Percentiles rank a stretch among this genome's conserved stretches.
Evolutionary conservation across 2,113 vertebrate genomes (phyloP).

Genomic region (Rafetus swinhoei): DNA sequence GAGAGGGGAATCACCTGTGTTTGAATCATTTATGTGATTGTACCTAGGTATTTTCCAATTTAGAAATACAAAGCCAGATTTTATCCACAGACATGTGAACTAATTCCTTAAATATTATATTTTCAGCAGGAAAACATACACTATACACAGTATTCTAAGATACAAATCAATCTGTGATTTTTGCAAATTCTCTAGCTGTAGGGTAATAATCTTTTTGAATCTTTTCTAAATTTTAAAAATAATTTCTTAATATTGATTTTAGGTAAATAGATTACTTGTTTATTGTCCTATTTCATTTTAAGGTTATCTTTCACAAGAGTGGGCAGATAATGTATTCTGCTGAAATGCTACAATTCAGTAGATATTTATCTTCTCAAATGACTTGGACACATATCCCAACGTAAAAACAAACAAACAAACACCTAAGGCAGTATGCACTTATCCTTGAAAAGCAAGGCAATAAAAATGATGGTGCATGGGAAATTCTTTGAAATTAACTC

Average conservation of each 20-base stretch:
- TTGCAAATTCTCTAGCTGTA: background rate
- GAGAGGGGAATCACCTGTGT: background rate
- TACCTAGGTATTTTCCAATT: background rate
- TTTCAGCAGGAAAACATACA: background rate
- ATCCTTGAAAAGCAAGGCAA: background rate
- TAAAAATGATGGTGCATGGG: background rate
- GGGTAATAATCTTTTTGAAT: background rate
- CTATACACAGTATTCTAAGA: background rate
- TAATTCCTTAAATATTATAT: background rate
- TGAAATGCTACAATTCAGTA: background rate
- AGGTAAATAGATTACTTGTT: background rate
- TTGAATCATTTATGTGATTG: background rate
- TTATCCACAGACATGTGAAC: background rate
- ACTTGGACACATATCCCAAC: background rate
- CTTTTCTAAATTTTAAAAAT: background rate
- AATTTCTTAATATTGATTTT: background rate
- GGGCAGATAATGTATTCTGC: background rate
- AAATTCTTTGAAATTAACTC: background rate
- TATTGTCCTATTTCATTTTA: background rate
- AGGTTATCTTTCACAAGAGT: background rate
- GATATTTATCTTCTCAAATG: background rate
- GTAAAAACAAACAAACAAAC: background rate
- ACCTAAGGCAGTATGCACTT: background rate
- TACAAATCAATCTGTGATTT: background rate
- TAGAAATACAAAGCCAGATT: background rate